phyloP scores from a whole-genome alignment of 2,797 vertebrate genomes.

The Sebastolobus alascanus region DNA sequence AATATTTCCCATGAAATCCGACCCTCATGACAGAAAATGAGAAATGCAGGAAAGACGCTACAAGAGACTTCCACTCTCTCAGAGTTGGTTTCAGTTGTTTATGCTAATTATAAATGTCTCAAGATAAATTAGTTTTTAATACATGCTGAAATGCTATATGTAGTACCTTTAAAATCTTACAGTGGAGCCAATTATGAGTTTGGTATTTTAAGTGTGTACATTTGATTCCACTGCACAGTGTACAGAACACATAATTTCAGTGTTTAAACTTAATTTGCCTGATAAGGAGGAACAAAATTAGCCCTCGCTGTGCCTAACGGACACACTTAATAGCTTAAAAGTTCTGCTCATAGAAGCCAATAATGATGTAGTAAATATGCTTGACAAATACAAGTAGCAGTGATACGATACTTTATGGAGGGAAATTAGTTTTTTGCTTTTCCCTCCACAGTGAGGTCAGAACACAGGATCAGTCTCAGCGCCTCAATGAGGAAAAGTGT shows the following conservation, averaged over 20 bases:
- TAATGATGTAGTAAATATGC: background rate
- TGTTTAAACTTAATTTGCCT: background rate
- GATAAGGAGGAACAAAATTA: background rate
- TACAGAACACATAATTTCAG: background rate
- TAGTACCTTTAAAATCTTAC: background rate
- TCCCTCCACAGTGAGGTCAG: background rate
- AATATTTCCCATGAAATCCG: slow-evolving; percentile 9
- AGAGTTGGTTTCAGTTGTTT: background rate
- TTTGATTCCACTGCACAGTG: background rate
- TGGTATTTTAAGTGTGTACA: background rate
- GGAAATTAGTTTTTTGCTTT: background rate
- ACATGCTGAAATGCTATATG: slow-evolving; percentile 2
- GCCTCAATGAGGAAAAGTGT: background rate
- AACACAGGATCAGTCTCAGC: background rate
- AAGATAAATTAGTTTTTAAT: background rate
- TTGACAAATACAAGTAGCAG: background rate
- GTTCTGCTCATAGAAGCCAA: background rate
- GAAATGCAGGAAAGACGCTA: background rate
- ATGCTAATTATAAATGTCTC: slow-evolving; percentile 1
- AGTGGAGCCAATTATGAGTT: background rate
- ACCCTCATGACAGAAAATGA: background rate
- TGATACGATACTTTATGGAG: background rate
- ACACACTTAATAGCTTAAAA: background rate
- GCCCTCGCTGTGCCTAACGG: background rate
- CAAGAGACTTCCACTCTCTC: background rate